A percentile compares a stretch with the other conserved stretches of the same genome.
Evolutionary conservation across 1,140 invertebrate genomes (phyloP).

Genomic region (Sarcophaga bullata): DNA sequence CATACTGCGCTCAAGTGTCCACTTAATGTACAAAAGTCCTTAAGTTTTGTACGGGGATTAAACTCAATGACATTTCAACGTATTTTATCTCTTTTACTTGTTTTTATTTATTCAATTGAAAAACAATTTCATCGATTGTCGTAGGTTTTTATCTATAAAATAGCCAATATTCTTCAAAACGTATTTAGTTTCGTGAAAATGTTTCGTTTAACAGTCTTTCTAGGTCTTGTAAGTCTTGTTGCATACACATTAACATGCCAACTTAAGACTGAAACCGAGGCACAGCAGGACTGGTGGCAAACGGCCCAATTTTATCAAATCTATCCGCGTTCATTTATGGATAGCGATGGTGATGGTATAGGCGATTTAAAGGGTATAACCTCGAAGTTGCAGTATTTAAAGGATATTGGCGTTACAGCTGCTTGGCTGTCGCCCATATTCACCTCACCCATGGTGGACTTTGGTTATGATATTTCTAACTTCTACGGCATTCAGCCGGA

Average conservation of each 20-base stretch:
- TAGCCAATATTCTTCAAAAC: background rate
- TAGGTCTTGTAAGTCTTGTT: background rate
- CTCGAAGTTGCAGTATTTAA: constrained; percentile 68
- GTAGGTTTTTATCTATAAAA: constrained; percentile 11
- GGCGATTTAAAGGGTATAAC: constrained; percentile 71
- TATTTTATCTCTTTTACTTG: no score
- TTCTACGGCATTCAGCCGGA: constrained; percentile 77
- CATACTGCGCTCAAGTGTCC: no score
- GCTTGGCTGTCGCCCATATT: constrained; percentile 80
- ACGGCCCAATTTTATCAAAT: constrained; percentile 76
- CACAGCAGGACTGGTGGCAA: constrained; percentile 73
- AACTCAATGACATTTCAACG: no score
- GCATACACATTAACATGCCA: background rate
- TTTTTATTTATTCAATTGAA: background rate
- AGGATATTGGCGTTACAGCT: constrained; percentile 69
- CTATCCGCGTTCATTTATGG: constrained; percentile 77
- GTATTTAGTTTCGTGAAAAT: background rate
- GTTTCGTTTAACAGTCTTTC: background rate
- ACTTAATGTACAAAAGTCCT: no score
- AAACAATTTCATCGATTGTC: background rate
- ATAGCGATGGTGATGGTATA: constrained; percentile 75
- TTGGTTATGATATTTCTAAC: constrained; percentile 76
- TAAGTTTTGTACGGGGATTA: no score
- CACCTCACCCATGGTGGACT: constrained; percentile 74
- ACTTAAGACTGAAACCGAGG: background rate